phyloP scores from a whole-genome alignment of 2,888 invertebrate genomes.

The Philopedon plagiatum region DNA sequence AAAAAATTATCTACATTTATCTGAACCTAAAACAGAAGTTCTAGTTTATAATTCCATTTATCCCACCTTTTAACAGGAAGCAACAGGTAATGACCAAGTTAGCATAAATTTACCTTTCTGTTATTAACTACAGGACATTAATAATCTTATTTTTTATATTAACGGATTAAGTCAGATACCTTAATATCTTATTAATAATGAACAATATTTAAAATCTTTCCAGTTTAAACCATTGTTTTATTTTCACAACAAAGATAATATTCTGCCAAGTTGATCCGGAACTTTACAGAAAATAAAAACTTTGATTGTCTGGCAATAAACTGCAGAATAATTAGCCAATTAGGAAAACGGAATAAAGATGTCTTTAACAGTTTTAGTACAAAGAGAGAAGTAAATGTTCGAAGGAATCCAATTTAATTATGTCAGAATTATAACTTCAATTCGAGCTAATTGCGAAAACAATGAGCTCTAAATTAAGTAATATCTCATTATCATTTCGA shows the following conservation, averaged over 20 bases:
- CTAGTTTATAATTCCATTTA: too few relatives aligned
- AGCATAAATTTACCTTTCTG: too few relatives aligned
- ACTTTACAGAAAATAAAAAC: slow-evolving; percentile 18
- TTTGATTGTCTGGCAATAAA: slow-evolving; percentile 16
- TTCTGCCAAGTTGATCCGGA: slow-evolving; percentile 1
- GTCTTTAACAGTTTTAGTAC: slow-evolving; percentile 23
- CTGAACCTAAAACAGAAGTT: too few relatives aligned
- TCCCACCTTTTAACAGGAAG: too few relatives aligned
- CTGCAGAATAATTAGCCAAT: slow-evolving; percentile 25
- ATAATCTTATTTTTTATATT: too few relatives aligned
- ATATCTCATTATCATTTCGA: neutral
- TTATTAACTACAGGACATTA: too few relatives aligned
- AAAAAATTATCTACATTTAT: too few relatives aligned
- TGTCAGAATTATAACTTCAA: slow-evolving; percentile 16
- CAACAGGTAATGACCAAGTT: too few relatives aligned
- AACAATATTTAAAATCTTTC: neutral
- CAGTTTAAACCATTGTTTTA: neutral
- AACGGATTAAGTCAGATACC: too few relatives aligned
- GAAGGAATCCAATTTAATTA: slow-evolving; percentile 24
- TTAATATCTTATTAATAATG: neutral
- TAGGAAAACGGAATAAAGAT: slow-evolving; percentile 23
- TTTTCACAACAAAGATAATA: slow-evolving; percentile 17
- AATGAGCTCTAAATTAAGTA: slow-evolving; percentile 15
- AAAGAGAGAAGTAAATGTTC: slow-evolving; percentile 12
- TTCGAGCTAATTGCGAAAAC: slow-evolving; percentile 10